Base-by-base conservation (phyloP, 1,140 invertebrate genomes). In the Lepidurus couesii region DNA sequence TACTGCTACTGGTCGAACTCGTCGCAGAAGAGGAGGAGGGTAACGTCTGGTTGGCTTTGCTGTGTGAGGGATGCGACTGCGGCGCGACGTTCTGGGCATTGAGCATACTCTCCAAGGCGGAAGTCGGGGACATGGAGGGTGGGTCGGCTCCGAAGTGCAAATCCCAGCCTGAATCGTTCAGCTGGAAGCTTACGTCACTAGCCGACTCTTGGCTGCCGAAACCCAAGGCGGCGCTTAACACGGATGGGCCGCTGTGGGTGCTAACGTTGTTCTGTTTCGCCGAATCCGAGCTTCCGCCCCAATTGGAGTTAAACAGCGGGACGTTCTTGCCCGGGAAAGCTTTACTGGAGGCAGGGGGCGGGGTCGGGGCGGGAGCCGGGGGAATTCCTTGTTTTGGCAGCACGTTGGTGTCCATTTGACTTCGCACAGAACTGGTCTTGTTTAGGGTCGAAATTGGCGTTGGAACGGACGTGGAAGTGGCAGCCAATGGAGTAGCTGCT, bases 81-180 rank as follows among this genome's bases (percentile, higher is more conserved):
- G 53, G 21, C 16, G 53, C 16, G 0, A 65, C 53, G 13, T 65
- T 65, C 53, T 65, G 53, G 9, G 53, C 8, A 21, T 65, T 65
- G 16, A 65, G 21, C 53, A 65, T 65, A 7, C 21, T 65, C 8
- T 65, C 53, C 13, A 65, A 16, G 6, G 53, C 53, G 16, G 53
- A 65, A 16, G 53, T 65, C 9, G 53, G 53, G 53, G 53, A 65
- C 16, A 65, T 13, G 6, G 53, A 65, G 7, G 53, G 53, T 7
- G 53, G 53, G 16, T 65, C 53, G 16, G 53, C 53, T 21, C 53
- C 53, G 13, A 65, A 65, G 16, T 65, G 53, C 53, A 65, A 65
- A 21, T 65, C 53, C 53, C 53, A 65, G 53, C 53, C 53, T 65
- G 53, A 65, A 21, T 65, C 53, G 13, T 65, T 65, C 13, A 65